These are phyloP conservation scores for Drosophila teissieri DNA, from an alignment of 1,140 invertebrate genomes.

Conservation along the genomic window DNA sequence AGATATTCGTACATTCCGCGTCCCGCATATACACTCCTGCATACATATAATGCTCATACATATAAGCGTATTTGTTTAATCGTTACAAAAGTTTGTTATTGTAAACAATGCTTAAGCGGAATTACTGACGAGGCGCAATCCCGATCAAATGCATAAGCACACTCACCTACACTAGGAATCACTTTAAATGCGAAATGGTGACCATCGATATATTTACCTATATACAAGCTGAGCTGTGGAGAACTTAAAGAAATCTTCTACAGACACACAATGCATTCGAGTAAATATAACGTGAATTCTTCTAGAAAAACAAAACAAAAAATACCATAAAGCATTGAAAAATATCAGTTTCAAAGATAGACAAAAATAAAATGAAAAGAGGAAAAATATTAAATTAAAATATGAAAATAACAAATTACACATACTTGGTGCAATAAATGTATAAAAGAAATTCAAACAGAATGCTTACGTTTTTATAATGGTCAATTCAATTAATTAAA, in stretches of 20 bases:
- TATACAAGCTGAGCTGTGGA: conserved; percentile 36
- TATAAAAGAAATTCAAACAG: conserved; percentile 77
- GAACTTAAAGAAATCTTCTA: conserved; percentile 18
- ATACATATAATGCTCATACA: conserved; percentile 62
- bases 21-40: conserved; percentile 29
- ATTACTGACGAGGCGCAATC: conserved; percentile 20
- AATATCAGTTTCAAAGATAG: conserved; percentile 78
- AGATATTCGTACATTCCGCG: conserved; percentile 24
- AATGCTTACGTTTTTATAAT: conserved; percentile 5
- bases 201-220: conserved; percentile 77
- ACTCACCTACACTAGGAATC: conserved; percentile 40
- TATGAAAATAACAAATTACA: conserved; percentile 60
- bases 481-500: no score
- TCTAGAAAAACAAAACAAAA: conserved; percentile 50
- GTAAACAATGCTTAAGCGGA: conserved; percentile 43
- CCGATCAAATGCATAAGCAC: conserved; percentile 35
- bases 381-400: conserved; percentile 40
- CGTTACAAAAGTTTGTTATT: conserved; percentile 49
- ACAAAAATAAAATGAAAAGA: conserved; percentile 42
- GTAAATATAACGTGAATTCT: conserved; percentile 49
- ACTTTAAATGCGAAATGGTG: conserved; percentile 78
- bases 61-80: conserved; percentile 54
- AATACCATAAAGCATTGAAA: conserved; percentile 58
- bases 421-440: conserved; percentile 83
- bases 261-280: conserved; percentile 42